Conservation (phyloP, 53 echinoderm and acorn worm genomes). For the Crossaster papposus region DNA sequence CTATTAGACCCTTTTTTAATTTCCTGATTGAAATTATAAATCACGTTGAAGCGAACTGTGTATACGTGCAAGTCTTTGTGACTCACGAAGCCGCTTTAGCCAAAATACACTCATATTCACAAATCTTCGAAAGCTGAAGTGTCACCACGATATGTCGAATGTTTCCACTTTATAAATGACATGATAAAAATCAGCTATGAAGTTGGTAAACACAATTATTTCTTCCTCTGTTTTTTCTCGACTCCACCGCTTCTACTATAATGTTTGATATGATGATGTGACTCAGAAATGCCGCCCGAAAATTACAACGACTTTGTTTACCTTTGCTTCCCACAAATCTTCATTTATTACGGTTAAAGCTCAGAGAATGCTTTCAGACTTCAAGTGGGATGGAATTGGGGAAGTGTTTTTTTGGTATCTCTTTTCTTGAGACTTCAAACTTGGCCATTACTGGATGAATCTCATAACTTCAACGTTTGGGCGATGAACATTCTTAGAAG, state of each 20-base stretch:
- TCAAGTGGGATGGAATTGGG: not conserved
- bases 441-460: not conserved
- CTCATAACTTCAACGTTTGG: not conserved
- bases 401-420: not conserved
- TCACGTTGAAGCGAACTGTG: constrained; percentile 7
- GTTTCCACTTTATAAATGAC: constrained; percentile 32
- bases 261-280: constrained; percentile 6
- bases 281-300: not conserved
- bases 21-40: constrained; percentile 48
- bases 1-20: constrained; percentile 21
- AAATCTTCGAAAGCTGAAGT: constrained; percentile 8
- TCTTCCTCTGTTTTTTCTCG: not conserved
- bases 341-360: constrained; percentile 5
- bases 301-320: constrained; percentile 19
- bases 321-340: not conserved
- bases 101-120: constrained; percentile 2
- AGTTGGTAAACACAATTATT: constrained; percentile 34
- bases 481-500: not conserved
- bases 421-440: not conserved
- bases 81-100: constrained; percentile 14
- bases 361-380: not conserved
- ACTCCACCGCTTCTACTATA: not conserved
- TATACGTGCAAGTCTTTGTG: constrained; percentile 4
- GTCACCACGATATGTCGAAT: constrained; percentile 23
- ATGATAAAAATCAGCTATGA: constrained; percentile 48